Conservation (phyloP, 2,888 invertebrate species). For the Tachina lurida region DNA sequence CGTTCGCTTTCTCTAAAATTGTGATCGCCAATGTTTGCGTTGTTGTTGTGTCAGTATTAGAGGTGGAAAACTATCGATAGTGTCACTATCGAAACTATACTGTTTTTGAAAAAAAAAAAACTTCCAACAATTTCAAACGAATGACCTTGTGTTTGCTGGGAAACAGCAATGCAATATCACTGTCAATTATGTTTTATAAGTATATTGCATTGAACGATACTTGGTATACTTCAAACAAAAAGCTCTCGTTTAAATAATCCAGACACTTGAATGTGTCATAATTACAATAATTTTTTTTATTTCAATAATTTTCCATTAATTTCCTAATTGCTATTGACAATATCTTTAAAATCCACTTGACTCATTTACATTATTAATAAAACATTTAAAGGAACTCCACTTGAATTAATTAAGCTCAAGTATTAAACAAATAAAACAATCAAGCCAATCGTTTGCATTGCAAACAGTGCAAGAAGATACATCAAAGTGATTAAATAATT, state of each 20-base stretch:
- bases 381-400: slow-evolving; percentile 51
- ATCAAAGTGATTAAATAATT: slow-evolving; percentile 34
- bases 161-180: background rate
- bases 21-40: too few species aligned
- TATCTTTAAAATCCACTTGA: slow-evolving; percentile 41
- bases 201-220: background rate
- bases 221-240: background rate
- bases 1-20: too few species aligned
- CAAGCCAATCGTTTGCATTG: slow-evolving; percentile 44
- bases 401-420: slow-evolving; percentile 64
- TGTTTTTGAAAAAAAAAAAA: too few species aligned
- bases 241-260: background rate
- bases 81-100: too few species aligned
- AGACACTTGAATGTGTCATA: slow-evolving; percentile 1
- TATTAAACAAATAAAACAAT: slow-evolving; percentile 49
- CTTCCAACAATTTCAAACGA: too few species aligned
- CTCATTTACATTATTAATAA: slow-evolving; percentile 25
- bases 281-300: background rate
- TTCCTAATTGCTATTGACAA: slow-evolving; percentile 39
- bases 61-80: too few species aligned
- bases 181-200: background rate
- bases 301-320: slow-evolving; percentile 6
- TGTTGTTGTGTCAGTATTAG: too few species aligned
- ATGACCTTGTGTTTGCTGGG: too few species aligned
- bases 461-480: slow-evolving; percentile 13